Evolutionary conservation across 2,888 invertebrate genomes (phyloP), one percentile per base, ranked within the genome.

Genomic region (Dascillus cervinus): DNA sequence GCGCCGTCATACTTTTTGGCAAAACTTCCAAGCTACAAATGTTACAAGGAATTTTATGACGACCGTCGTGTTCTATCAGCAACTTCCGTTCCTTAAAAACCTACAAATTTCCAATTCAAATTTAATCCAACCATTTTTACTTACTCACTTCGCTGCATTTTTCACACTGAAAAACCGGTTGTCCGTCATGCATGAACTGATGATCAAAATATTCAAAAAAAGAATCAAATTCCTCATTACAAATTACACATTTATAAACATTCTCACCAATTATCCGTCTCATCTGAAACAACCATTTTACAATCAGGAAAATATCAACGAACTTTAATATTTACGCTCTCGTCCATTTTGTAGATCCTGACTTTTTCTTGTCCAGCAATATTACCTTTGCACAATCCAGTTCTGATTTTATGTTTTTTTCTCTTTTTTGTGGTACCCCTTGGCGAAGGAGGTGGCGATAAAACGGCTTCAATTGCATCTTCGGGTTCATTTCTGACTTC

Each of bases 131-230:
- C 17, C 4, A 4, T 17, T n/a, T n/a, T n/a, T n/a, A n/a, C n/a
- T n/a, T n/a, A 29, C 23, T 29, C 45, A 51, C 51, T 37, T 47
- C 30, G 14, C 35, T 19, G 35, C 55, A 54, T 37, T 46, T 46
- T 26, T 37, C 41, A 36, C 53, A 54, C 20, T 41, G 36, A 37
- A 53, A 52, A 5, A 47, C 43, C 3, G 37, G 32, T 19, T 32
- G 15, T 8, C 41, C 50, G 27, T 37, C 42, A 37, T 53, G 53
- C 4, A 28, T 34, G 22, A 37, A 34, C 38, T 53, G 53, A 34
- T 53, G 53, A 23, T 53, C 49, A n/a, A 47, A 33, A 31, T 49
- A 53, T 11, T 52, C 48, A n/a, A 46, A 42, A 41, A 49, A 52
- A 13, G 41, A 41, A 24, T 36, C 28, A 29, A 53, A 55, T 12